Percentiles rank a stretch among this genome's conserved stretches.
phyloP scores from a whole-genome alignment of 1,140 invertebrate genomes.

The Danaus plexippus region DNA sequence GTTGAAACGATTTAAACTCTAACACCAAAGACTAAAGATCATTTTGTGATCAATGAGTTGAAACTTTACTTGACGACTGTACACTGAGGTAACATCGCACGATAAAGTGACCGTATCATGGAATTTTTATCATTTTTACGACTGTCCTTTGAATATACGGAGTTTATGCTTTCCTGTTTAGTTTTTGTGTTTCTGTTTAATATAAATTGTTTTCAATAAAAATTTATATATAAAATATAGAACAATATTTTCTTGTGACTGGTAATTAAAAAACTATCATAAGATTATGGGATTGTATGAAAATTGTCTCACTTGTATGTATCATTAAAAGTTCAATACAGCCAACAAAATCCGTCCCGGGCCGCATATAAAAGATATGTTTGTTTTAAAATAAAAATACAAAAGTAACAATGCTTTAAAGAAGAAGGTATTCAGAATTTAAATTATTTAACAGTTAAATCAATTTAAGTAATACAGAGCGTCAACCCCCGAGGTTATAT shows the following conservation, averaged over 20 bases:
- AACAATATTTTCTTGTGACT: no score
- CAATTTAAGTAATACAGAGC: conserved; percentile 20
- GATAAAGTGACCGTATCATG: conserved; percentile 24
- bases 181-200: conserved; percentile 1
- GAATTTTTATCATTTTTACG: conserved; percentile 34
- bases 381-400: conserved; percentile 9
- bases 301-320: neutral
- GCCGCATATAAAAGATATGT: no score
- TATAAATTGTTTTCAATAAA: conserved; percentile 1
- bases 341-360: conserved; percentile 2
- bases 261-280: no score
- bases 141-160: conserved; percentile 15
- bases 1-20: no score
- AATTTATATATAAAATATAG: no score
- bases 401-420: neutral
- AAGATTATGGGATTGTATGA: no score
- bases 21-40: no score
- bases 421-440: no score
- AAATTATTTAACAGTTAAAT: conserved; percentile 12
- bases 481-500: conserved; percentile 33
- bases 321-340: neutral
- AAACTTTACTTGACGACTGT: neutral
- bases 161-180: neutral
- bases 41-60: no score
- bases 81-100: conserved; percentile 22